phyloP scores from a whole-genome alignment of 2,797 vertebrate species.

The Leptoclinus maculatus region DNA sequence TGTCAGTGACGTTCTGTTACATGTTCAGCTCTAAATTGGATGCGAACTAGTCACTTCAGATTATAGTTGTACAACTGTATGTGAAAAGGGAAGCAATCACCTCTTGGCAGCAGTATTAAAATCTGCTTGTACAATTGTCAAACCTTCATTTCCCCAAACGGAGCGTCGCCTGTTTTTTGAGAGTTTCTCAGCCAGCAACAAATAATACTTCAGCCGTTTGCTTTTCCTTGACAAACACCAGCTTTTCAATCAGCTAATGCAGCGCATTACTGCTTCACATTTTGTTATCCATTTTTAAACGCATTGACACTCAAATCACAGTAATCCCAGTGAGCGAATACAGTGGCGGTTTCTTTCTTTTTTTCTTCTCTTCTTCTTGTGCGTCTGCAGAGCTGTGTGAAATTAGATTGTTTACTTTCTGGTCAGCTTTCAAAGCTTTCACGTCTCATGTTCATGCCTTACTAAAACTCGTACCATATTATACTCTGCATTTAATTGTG shows the following conservation, averaged over 20 bases:
- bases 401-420: conserved; percentile 34
- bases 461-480: background rate
- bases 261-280: conserved; percentile 12
- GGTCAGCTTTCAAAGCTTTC: conserved; percentile 22
- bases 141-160: conserved; percentile 50
- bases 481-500: background rate
- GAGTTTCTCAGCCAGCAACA: conserved; percentile 45
- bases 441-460: conserved; percentile 2
- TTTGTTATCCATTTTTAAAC: conserved; percentile 44
- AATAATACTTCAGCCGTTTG: conserved; percentile 49
- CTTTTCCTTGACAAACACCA: conserved; percentile 44
- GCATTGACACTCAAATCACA: conserved; percentile 49
- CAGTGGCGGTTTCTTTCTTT: background rate
- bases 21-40: conserved; percentile 61
- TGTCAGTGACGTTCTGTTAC: conserved; percentile 62
- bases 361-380: background rate
- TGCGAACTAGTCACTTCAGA: conserved; percentile 68
- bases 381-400: conserved; percentile 2
- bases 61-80: conserved; percentile 47
- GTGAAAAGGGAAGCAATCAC: conserved; percentile 61
- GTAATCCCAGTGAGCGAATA: conserved; percentile 46
- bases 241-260: conserved; percentile 34
- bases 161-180: conserved; percentile 23
- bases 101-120: conserved; percentile 67
- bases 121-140: conserved; percentile 69